phyloP scores from a whole-genome alignment of 2,888 invertebrate genomes.

The Meiosimyza decipiens region DNA sequence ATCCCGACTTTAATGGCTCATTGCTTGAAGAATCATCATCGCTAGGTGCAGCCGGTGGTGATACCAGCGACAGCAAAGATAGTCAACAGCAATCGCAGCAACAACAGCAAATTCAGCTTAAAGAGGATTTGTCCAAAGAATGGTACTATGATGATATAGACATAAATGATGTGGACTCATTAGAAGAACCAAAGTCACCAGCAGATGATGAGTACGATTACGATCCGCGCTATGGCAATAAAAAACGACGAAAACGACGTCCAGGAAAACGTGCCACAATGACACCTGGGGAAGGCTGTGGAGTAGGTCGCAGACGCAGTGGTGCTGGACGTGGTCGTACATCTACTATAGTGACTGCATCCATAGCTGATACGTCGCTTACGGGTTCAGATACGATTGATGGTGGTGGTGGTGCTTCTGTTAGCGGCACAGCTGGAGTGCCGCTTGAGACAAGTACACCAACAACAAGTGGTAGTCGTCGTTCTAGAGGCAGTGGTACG shows the following conservation, averaged over 20 bases:
- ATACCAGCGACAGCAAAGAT: conserved; percentile 80
- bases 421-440: conserved; percentile 36
- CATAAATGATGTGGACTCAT: conserved; percentile 90
- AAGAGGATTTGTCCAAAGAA: conserved; percentile 83
- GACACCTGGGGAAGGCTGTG: conserved; percentile 49
- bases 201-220: conserved; percentile 94
- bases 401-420: conserved; percentile 30
- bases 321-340: conserved; percentile 44
- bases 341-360: conserved; percentile 20
- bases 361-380: conserved; percentile 41
- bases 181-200: conserved; percentile 91
- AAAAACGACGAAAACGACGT: conserved; percentile 66
- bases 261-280: conserved; percentile 58
- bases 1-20: conserved; percentile 64
- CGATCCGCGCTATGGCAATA: conserved; percentile 70
- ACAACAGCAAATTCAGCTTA: conserved; percentile 70
- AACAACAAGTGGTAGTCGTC: conserved; percentile 49
- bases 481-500: conserved; percentile 57
- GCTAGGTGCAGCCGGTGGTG: conserved; percentile 65
- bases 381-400: conserved; percentile 42
- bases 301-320: conserved; percentile 58
- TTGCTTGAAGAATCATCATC: conserved; percentile 66
- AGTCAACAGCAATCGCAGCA: conserved; percentile 79
- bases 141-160: conserved; percentile 93
- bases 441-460: conserved; percentile 48